phyloP scores from a whole-genome alignment of 1,140 invertebrate species.

The Trachymyrmex cornetzi region DNA sequence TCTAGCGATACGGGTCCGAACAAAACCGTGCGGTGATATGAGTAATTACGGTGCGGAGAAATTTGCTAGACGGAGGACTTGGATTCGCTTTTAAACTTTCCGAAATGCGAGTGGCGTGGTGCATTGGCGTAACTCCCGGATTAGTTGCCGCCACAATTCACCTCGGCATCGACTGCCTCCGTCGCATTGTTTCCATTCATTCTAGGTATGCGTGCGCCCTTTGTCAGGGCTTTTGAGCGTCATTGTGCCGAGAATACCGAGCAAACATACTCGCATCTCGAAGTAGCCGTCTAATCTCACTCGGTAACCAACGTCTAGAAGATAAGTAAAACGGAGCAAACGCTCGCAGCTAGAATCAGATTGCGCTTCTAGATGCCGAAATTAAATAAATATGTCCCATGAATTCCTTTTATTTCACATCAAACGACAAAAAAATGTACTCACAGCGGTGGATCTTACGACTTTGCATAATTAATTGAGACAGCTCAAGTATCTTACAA shows the following conservation, averaged over 20 bases:
- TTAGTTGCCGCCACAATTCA: slow-evolving; percentile 70
- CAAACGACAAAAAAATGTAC: neutral
- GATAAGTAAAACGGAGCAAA: slow-evolving; percentile 23
- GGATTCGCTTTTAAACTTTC: slow-evolving; percentile 75
- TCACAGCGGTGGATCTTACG: neutral
- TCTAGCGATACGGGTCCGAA: slow-evolving; percentile 9
- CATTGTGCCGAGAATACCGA: slow-evolving; percentile 68
- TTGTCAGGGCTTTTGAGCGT: slow-evolving; percentile 71
- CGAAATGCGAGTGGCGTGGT: slow-evolving; percentile 53
- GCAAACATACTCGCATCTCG: slow-evolving; percentile 68
- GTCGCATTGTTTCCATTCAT: slow-evolving; percentile 74
- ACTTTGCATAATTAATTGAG: slow-evolving; percentile 28
- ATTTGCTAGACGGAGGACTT: slow-evolving; percentile 67
- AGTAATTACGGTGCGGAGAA: slow-evolving; percentile 59
- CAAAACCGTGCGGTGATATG: slow-evolving; percentile 26
- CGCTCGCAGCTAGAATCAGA: neutral
- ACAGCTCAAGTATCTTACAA: neutral
- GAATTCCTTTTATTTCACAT: neutral
- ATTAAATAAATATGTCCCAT: slow-evolving; percentile 25
- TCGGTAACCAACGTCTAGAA: slow-evolving; percentile 60
- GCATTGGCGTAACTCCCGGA: slow-evolving; percentile 71
- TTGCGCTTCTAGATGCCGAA: neutral
- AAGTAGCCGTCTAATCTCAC: slow-evolving; percentile 66
- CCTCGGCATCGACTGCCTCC: slow-evolving; percentile 62
- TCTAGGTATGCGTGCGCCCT: slow-evolving; percentile 68